phyloP scores from a whole-genome alignment of 1,140 invertebrate species.

The Thaumatotibia leucotreta region DNA sequence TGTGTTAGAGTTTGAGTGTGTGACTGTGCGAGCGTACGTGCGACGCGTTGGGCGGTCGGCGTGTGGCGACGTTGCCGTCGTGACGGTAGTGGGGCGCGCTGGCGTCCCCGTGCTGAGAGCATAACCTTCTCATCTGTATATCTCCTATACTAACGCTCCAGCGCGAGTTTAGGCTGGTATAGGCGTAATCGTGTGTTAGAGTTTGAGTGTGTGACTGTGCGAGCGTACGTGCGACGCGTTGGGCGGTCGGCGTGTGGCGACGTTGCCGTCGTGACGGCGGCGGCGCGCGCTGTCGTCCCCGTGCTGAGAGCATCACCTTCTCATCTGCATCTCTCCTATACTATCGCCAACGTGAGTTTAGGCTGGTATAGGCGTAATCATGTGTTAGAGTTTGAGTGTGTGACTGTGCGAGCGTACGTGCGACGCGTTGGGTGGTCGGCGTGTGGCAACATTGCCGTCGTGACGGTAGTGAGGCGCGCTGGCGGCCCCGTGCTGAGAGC shows the following conservation, averaged over 20 bases:
- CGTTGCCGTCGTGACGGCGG: conserved; percentile 59
- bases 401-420: conserved; percentile 48
- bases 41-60: too few relatives aligned
- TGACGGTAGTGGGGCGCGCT: neutral
- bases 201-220: conserved; percentile 65
- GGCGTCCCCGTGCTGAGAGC: conserved; percentile 53
- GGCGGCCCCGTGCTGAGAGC: conserved; percentile 67
- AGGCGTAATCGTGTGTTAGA: too few relatives aligned
- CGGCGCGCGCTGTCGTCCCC: conserved; percentile 64
- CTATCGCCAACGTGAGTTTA: conserved; percentile 66
- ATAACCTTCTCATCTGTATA: conserved; percentile 53
- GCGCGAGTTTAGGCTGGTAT: too few relatives aligned
- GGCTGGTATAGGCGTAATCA: too few relatives aligned
- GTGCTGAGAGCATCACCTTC: conserved; percentile 62
- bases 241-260: conserved; percentile 59
- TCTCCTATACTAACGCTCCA: conserved; percentile 66
- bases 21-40: conserved; percentile 54
- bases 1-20: conserved; percentile 55
- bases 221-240: conserved; percentile 59
- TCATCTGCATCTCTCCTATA: conserved; percentile 59
- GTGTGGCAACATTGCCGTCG: conserved; percentile 29
- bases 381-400: conserved; percentile 58
- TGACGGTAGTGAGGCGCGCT: conserved; percentile 59
- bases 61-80: neutral
- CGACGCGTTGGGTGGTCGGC: neutral